phyloP scores from a whole-genome alignment of 2,888 invertebrate genomes.

The Campaea margaritaria region DNA sequence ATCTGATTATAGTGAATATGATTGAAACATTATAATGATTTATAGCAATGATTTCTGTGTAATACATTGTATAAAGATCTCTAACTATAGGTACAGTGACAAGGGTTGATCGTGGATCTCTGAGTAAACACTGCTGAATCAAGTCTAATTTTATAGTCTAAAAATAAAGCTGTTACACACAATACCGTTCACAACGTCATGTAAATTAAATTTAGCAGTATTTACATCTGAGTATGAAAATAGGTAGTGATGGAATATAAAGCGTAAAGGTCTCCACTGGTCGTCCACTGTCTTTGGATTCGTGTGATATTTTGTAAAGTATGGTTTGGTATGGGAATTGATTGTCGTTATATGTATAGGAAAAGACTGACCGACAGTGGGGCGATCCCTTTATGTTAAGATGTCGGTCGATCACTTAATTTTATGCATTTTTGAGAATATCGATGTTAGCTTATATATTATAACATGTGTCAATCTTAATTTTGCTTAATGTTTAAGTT shows the following conservation, averaged over 20 bases:
- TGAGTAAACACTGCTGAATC: slow-evolving; percentile 30
- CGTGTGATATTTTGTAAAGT: slow-evolving; percentile 37
- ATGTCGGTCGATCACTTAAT: slow-evolving; percentile 15
- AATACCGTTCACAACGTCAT: slow-evolving; percentile 3
- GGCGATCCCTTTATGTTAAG: slow-evolving; percentile 27
- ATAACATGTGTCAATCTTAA: neutral
- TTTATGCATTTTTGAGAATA: slow-evolving; percentile 38
- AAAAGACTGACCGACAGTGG: slow-evolving; percentile 36
- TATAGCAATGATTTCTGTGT: neutral
- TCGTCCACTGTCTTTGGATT: slow-evolving; percentile 33
- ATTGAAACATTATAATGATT: too few relatives aligned
- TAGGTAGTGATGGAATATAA: neutral
- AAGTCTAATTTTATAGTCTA: slow-evolving; percentile 5
- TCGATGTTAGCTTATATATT: slow-evolving; percentile 13
- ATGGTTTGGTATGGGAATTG: slow-evolving; percentile 8
- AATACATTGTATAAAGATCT: neutral
- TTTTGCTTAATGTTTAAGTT: slow-evolving; percentile 10
- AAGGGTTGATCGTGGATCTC: neutral
- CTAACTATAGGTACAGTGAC: neutral
- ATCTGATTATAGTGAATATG: too few relatives aligned
- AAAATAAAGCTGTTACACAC: slow-evolving; percentile 2
- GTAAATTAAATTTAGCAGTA: neutral
- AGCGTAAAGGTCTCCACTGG: slow-evolving; percentile 32
- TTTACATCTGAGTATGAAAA: neutral
- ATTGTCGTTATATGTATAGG: slow-evolving; percentile 22